Conservation (phyloP, 2,797 vertebrate species). For the Borostomias antarcticus region DNA sequence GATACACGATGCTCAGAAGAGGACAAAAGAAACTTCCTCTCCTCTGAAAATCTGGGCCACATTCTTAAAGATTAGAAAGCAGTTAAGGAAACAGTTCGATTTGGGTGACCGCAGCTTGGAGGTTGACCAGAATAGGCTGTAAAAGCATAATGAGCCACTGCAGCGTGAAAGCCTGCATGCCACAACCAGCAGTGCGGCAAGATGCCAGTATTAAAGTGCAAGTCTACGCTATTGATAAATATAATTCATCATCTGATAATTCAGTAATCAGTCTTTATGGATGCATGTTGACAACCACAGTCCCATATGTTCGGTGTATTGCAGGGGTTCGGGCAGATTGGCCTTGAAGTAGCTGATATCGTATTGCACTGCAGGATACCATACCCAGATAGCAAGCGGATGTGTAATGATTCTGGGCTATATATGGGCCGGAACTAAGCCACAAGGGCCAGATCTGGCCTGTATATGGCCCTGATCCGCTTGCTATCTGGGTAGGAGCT, state of each 20-base stretch:
- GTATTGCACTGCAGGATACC: not conserved
- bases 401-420: too few relatives aligned
- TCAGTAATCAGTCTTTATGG: constrained; percentile 6
- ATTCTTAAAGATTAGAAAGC: constrained; percentile 64
- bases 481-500: too few relatives aligned
- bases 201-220: constrained; percentile 42
- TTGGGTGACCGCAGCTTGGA: constrained; percentile 51
- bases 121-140: constrained; percentile 57
- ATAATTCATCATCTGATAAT: constrained; percentile 14
- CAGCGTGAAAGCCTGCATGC: constrained; percentile 53
- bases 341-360: not conserved
- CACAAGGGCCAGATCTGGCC: too few relatives aligned
- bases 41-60: constrained; percentile 55
- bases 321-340: not conserved
- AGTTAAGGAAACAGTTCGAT: constrained; percentile 61
- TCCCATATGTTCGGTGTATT: not conserved
- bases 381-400: too few relatives aligned
- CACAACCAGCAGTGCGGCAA: constrained; percentile 51
- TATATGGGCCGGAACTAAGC: too few relatives aligned
- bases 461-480: too few relatives aligned
- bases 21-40: constrained; percentile 51
- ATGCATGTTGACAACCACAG: constrained; percentile 5
- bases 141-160: constrained; percentile 61
- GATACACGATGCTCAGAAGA: constrained; percentile 58
- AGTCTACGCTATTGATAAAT: constrained; percentile 21